phyloP scores from a whole-genome alignment of 2,797 vertebrate genomes.

The Nyctibius grandis region DNA sequence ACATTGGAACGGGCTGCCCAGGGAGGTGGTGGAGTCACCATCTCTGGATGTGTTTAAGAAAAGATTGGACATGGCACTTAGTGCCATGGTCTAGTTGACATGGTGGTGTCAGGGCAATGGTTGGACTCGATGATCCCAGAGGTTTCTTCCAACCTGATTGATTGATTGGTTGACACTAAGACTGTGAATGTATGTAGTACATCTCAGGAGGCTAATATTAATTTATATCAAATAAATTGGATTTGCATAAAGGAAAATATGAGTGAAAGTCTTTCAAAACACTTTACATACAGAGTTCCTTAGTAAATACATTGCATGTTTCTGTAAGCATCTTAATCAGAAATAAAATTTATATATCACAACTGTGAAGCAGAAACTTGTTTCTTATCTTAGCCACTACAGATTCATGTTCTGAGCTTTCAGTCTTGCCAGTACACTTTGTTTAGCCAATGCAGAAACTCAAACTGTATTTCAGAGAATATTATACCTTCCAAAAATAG shows the following conservation, averaged over 20 bases:
- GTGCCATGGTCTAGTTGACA: too few relatives aligned
- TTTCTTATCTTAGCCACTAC: not conserved
- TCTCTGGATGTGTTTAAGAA: too few relatives aligned
- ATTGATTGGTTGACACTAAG: too few relatives aligned
- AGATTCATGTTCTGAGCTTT: not conserved
- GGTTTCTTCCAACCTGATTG: too few relatives aligned
- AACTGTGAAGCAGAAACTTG: not conserved
- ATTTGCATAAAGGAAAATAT: not conserved
- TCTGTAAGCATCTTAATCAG: not conserved
- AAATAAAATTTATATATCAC: not conserved
- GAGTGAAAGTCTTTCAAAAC: not conserved
- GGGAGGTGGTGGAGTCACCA: too few relatives aligned
- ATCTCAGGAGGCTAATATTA: not conserved
- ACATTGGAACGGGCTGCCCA: too few relatives aligned
- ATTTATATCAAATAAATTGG: not conserved
- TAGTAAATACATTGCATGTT: not conserved
- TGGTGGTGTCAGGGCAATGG: too few relatives aligned
- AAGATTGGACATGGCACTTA: too few relatives aligned
- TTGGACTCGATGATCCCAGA: too few relatives aligned
- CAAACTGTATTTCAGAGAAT: not conserved
- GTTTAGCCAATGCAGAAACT: not conserved
- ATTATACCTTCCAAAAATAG: not conserved
- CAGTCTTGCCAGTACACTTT: not conserved
- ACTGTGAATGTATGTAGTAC: not conserved
- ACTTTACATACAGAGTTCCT: not conserved